Evolutionary conservation across 2,888 invertebrate genomes (phyloP), one percentile per base, ranked within the genome.

Genomic region (Uropetala carovei): DNA sequence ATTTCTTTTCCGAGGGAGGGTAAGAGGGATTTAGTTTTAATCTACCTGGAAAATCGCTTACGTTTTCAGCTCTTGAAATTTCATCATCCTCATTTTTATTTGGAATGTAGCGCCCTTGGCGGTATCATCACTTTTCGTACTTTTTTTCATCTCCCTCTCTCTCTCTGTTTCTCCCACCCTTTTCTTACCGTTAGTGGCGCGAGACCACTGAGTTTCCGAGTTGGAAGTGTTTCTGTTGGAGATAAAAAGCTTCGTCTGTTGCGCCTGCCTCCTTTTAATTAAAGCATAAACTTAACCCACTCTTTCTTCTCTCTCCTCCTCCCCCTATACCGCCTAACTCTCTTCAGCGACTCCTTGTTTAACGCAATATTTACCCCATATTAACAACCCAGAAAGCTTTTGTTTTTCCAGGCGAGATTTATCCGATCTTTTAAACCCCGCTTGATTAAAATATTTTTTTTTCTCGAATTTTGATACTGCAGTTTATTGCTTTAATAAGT

Each of bases 201-300:
- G 83, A 83, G 56, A 56, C 83, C 83, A 16, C 83, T 57, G n/a
- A n/a, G 18, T 83, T 7, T 57, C 56, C 56, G 56, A 83, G 83
- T 83, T 56, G 10, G 43, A 83, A n/a, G 83, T 83, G 18, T 83
- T 27, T 83, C 56, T 83, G 56, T 83, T 57, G 18, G 56, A 57
- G 83, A 57, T 83, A 83, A 83, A 57, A 57, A 83, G 83, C 83
- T 83, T 57, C 56, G 3, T 14, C 83, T 27, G 57, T 27, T n/a
- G 56, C 83, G n/a, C n/a, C 57, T 57, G 43, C 56, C 56, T 18
- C 83, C 83, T 83, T 82, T 83, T 83, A 83, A 83, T 83, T 83
- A 83, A 83, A 83, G 56, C 83, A 83, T 83, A 57, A 83, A 83
- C 83, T 83, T 56, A 43, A 43, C 56, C 56, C 83, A n/a, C n/a